Evolutionary conservation across 2,113 vertebrate genomes (phyloP), one percentile per base, ranked within the genome.

Genomic region (Notiomystis cincta): DNA sequence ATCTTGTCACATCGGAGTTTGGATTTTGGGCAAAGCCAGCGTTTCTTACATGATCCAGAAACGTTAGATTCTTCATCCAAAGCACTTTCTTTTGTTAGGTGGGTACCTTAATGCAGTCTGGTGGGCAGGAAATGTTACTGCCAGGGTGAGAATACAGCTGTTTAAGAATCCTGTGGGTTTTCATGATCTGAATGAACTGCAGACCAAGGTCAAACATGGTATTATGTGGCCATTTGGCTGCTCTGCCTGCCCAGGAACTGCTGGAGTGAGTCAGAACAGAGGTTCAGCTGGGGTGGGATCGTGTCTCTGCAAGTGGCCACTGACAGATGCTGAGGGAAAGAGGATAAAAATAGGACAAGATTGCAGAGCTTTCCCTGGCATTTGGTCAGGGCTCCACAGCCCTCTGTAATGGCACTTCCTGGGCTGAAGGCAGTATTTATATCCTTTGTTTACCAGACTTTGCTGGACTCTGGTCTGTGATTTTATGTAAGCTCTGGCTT

Each of bases 21-120:
- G 87, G 99, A 99, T 97, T 99, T 99, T 76, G 99, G 99, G 89
- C 98, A 99, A 95, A 99, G 99, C 85, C 99, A 99, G 30, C 98
- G 99, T 67, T 99, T 99, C 96, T 98, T 99, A 47, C 99, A 98
- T 30, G 97, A 99, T 97, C 99, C 99, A 92, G 98, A 98, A 51
- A 98, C 98, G 0, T 95, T 98, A 96, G 98, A 98, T 95, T 98
- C 98, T 57, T 98, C 99, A 87, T 98, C 98, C 97, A 99, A 99
- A 98, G 98, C 98, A 71, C 98, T 98, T 96, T 97, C 98, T 87
- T 98, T 98, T 87, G 97, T 98, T 95, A 98, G 99, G 99, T 99
- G 93, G 57, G 70, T 89, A 37, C 79, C 61, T 70, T 50, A 65
- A 67, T 87, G 53, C 58, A 70, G 4, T 56, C 82, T 61, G 10